Base-by-base conservation (phyloP, 1,140 invertebrate genomes). In the Saxidomus purpurata region DNA sequence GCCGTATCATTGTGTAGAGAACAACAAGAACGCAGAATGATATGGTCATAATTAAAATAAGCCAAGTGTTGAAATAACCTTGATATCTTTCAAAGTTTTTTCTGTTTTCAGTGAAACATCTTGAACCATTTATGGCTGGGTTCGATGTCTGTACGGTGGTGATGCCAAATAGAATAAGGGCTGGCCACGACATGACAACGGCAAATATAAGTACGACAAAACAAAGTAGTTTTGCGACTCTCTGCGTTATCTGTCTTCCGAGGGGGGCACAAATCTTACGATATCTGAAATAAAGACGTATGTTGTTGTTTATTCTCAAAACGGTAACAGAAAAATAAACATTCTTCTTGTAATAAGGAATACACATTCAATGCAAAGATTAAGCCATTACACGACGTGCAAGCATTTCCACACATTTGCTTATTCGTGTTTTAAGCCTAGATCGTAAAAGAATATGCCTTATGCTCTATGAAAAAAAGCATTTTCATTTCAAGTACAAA, bases 181-280 rank as follows among this genome's bases (percentile, higher is more conserved):
- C 90, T 2, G 92, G 92, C 92, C 92, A 93, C 19, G 91, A 90
- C 19, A 92, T 87, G 17, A 77, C 47, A 17, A 92, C 8, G 3
- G 90, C 90, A 49, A 93, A 40, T 15, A 79, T 8, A 17, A 91
- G 25, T 0, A 90, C 88, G 8, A 91, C 15, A 8, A 43, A 25
- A 61, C 92, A 92, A 0, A 90, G 74, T 0, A 91, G 13, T 79
- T 92, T 91, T 1, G 92, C 90, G 13, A 71, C 34, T 28, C 11
- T 28, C 0, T 28, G 25, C 0, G 87, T 59, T 13, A 91, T 84
- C 52, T 93, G 90, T 15, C 83, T 43, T 34, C 81, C 87, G 17
- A 91, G 71, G 0, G 93, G 93, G 19, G 82, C 79, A 80, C 92
- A 93, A 40, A 93, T 93, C n/a, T 91, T 89, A 1, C 92, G 77